These are phyloP conservation scores for Eumeta japonica DNA, from an alignment of 1,140 invertebrate genomes.

Conservation along the genomic window DNA sequence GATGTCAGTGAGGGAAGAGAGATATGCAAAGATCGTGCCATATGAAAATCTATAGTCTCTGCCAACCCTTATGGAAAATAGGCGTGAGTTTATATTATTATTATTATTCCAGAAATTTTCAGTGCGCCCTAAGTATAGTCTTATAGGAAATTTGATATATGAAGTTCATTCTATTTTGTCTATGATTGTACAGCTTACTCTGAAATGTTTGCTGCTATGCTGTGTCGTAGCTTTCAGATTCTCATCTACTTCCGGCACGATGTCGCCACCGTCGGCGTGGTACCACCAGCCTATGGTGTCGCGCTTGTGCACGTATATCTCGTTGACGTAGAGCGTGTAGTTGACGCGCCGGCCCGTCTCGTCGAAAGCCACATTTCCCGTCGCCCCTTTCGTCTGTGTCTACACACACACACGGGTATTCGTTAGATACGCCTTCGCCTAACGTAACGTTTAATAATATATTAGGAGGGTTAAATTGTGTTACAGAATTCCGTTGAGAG, in stretches of 20 bases:
- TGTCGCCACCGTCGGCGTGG: conserved; percentile 14
- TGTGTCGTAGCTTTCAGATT: conserved; percentile 12
- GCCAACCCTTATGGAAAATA: no score
- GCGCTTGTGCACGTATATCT: conserved; percentile 28
- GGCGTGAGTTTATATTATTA: no score
- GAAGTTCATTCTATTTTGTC: neutral
- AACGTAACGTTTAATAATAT: no score
- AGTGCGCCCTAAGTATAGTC: no score
- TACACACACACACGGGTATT: no score
- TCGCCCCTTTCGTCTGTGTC: conserved; percentile 31
- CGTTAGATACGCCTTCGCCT: no score
- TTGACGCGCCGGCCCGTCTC: conserved; percentile 33
- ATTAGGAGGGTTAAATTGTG: no score
- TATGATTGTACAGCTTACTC: conserved; percentile 23
- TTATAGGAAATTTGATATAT: neutral
- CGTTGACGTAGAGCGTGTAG: conserved; percentile 38
- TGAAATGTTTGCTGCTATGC: conserved; percentile 38
- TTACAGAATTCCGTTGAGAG: no score
- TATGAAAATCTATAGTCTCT: no score
- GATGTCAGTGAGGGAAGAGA: no score
- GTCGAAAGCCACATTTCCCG: conserved; percentile 38
- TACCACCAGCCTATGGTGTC: conserved; percentile 33
- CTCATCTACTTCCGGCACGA: conserved; percentile 14
- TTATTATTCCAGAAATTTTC: no score
- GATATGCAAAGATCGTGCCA: no score